These are phyloP conservation scores for Pomatostomus ruficeps DNA, from an alignment of 2,113 vertebrate genomes.

Conservation along the genomic window DNA sequence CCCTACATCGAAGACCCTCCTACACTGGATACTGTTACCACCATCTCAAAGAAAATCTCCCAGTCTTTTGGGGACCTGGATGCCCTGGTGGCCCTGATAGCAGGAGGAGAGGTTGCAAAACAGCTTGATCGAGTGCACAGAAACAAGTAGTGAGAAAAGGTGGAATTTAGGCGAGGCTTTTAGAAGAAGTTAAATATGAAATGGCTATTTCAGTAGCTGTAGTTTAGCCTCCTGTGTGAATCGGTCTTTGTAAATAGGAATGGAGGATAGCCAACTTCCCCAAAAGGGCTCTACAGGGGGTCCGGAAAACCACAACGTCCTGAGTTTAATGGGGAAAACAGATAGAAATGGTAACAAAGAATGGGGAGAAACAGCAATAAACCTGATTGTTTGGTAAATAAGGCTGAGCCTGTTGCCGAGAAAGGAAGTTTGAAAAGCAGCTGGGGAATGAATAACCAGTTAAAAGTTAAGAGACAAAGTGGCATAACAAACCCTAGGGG, in stretches of 20 bases:
- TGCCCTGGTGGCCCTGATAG: neutral
- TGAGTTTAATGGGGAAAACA: slow-evolving; percentile 62
- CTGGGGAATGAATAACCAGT: slow-evolving; percentile 45
- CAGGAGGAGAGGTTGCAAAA: neutral
- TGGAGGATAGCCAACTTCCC: slow-evolving; percentile 65
- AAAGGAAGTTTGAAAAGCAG: slow-evolving; percentile 60
- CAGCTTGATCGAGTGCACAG: neutral
- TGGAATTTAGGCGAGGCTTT: neutral
- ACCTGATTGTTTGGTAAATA: slow-evolving; percentile 68
- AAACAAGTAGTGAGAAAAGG: neutral
- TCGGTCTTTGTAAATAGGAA: slow-evolving; percentile 60
- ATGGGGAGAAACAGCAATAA: slow-evolving; percentile 60
- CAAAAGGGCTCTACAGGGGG: slow-evolving; percentile 54
- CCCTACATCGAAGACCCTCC: neutral
- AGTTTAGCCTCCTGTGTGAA: slow-evolving; percentile 49
- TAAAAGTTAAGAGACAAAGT: slow-evolving; percentile 60
- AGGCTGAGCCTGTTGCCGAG: slow-evolving; percentile 18
- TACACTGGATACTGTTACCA: neutral
- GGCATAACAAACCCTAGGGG: slow-evolving; percentile 18
- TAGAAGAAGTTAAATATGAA: slow-evolving; percentile 49
- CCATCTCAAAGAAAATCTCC: neutral
- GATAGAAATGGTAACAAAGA: slow-evolving; percentile 64
- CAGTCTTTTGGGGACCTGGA: neutral
- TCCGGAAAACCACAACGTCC: slow-evolving; percentile 58
- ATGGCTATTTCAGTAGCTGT: slow-evolving; percentile 44